phyloP scores from a whole-genome alignment of 1,140 invertebrate species.

The Caerostris darwini region DNA sequence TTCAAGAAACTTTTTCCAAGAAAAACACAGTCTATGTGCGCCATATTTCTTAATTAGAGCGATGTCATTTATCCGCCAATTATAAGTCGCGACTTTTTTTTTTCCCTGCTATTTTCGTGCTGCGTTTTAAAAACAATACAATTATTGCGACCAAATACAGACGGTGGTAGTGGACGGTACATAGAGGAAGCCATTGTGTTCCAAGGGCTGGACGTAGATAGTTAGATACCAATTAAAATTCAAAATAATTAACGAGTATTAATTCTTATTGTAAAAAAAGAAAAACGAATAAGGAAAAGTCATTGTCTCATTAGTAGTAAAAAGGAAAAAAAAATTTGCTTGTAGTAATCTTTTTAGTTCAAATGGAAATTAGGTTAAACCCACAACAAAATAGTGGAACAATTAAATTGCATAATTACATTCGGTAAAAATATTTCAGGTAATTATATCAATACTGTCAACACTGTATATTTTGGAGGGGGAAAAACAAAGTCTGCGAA shows the following conservation, averaged over 20 bases:
- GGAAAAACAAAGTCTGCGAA: background rate
- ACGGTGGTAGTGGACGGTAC: background rate
- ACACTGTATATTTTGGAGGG: background rate
- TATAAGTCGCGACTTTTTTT: background rate
- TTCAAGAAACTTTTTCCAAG: constrained; percentile 56
- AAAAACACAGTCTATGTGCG: constrained; percentile 5
- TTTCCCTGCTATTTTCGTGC: background rate
- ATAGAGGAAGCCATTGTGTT: background rate
- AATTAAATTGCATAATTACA: background rate
- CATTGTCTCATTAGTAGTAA: background rate
- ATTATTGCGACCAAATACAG: background rate
- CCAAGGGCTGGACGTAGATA: background rate
- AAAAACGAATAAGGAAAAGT: background rate
- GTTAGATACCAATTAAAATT: background rate
- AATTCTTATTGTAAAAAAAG: background rate
- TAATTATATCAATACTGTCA: too few species aligned
- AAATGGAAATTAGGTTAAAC: constrained; percentile 4
- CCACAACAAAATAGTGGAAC: background rate
- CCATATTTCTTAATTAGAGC: constrained; percentile 55
- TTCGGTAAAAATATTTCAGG: too few species aligned
- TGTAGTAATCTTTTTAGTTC: background rate
- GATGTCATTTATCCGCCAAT: constrained; percentile 55
- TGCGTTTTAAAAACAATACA: constrained; percentile 38
- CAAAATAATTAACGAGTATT: background rate
- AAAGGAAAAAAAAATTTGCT: background rate